Evolutionary conservation across 1,140 invertebrate genomes (phyloP).

Genomic region (Chrysomallon squamiferum): DNA sequence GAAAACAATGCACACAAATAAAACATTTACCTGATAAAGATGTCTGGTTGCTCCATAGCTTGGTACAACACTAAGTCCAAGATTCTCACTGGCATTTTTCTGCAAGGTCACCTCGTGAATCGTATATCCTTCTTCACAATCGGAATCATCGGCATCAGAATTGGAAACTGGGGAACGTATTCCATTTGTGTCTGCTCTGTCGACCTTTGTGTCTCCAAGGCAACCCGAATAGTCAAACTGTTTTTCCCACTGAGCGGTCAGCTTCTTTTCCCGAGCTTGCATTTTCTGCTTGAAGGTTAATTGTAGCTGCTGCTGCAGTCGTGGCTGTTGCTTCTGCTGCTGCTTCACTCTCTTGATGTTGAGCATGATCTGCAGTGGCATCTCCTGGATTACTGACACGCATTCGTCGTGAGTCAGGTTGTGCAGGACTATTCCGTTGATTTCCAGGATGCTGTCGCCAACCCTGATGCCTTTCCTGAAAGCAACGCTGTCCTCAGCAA

Average conservation of each 20-base stretch:
- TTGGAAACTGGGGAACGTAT: background rate
- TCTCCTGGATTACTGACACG: constrained; percentile 70
- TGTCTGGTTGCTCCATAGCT: constrained; percentile 57
- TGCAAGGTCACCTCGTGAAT: constrained; percentile 30
- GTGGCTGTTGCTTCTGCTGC: background rate
- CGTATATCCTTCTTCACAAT: constrained; percentile 27
- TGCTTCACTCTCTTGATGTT: constrained; percentile 30
- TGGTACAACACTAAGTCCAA: constrained; percentile 57
- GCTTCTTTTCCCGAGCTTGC: background rate
- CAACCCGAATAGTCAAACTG: too few species aligned
- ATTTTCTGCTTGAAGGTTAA: background rate
- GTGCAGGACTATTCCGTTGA: constrained; percentile 78
- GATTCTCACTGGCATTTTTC: constrained; percentile 37
- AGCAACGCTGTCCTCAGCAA: constrained; percentile 86
- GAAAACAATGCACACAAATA: background rate
- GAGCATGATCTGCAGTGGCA: constrained; percentile 49
- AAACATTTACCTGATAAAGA: constrained; percentile 51
- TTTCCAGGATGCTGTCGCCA: constrained; percentile 87
- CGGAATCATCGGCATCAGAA: background rate
- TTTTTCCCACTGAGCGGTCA: constrained; percentile 4
- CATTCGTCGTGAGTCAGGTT: constrained; percentile 86
- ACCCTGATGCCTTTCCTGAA: constrained; percentile 78
- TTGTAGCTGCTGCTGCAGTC: constrained; percentile 1
- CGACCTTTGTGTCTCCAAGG: too few species aligned
- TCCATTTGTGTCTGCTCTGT: too few species aligned